Base-by-base conservation (phyloP, 2,113 vertebrate genomes). In the Oncorhynchus masou region DNA sequence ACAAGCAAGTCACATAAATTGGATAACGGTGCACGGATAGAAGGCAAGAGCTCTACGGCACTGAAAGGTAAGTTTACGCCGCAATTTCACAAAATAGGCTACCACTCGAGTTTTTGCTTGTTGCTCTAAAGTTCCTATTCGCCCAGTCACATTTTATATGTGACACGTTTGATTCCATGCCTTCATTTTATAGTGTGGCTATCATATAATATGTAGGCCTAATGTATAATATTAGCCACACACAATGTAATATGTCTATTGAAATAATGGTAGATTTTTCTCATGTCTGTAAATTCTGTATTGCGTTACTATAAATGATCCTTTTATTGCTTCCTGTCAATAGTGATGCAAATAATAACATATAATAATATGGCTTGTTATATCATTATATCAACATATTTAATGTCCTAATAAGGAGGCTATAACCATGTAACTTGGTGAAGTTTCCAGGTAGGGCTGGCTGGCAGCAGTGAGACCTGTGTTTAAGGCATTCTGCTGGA, bases 11-110 rank as follows among this genome's bases (percentile, higher is more conserved):
- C 79, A 70, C 51, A 70, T 68, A 9, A 66, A 48, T 60, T 11
- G 31, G 7, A 27, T 74, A 7, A 73, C 25, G 60, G n/a, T 16
- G 15, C 59, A 27, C 15, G 57, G 48, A 22, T 3, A 71, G 57
- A 60, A 62, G 39, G 60, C 25, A 5, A 11, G 62, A 54, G 73
- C 74, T 20, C 67, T 69, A 72, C 59, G 3, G 22, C n/a, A 69
- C 77, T 29, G 24, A 81, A 78, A 67, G 88, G 91, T 92, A 88
- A 90, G 91, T 91, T 87, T 83, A 60, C 31, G 62, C 54, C 25
- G 79, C 67, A 79, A 78, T 71, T 72, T 59, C 48, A 9, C n/a
- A 71, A 6, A 24, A 51, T 68, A 81, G 71, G 72, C 57, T 65
- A 67, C 6, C 24, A 70, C 20, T 80, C 80, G 81, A 88, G 80